Base-by-base conservation (phyloP, 1,140 invertebrate genomes). In the Aleiodes sp. region DNA sequence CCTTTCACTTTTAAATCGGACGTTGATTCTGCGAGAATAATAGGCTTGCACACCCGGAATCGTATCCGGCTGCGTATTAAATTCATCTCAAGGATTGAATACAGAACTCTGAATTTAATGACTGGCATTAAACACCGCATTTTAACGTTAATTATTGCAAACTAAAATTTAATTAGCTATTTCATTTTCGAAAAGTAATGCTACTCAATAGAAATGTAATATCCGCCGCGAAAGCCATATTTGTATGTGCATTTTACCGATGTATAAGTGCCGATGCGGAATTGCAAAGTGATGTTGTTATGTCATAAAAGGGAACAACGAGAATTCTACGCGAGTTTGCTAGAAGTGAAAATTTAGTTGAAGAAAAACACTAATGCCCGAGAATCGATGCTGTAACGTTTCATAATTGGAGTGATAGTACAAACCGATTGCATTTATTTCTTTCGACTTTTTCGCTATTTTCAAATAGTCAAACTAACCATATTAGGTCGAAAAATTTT, bases 331-430 rank as follows among this genome's bases (percentile, higher is more conserved):
- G n/a, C 39, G 57, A 65, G 31, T 56, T 43, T 37, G 68, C 63
- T 65, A 66, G 64, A 65, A 71, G 73, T 74, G 70, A 72, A 76
- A 79, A 77, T 75, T 68, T 75, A 75, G n/a, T n/a, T n/a, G n/a
- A n/a, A n/a, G n/a, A 74, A 77, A 73, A 56, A 66, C 33, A 24
- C 14, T 4, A 62, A 41, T 35, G 28, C 59, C 26, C 46, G 24
- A 57, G 16, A 33, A 35, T 12, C 24, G 74, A 70, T 77, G 77
- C 75, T 71, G 78, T 81, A 81, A 83, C 71, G 71, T 84, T 84
- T 86, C 82, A 80, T 80, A 84, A 85, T 81, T 80, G 75, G 70
- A 75, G 71, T 73, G 79, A 81, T 81, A 78, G 73, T 75, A 64
- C 61, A 68, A 35, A 33, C 60, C 77, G 76, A 82, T 82, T 78